Evolutionary conservation across 1,140 invertebrate species (phyloP), one percentile per base, ranked within the genome.

Genomic region (Dolichoris vasculosae): DNA sequence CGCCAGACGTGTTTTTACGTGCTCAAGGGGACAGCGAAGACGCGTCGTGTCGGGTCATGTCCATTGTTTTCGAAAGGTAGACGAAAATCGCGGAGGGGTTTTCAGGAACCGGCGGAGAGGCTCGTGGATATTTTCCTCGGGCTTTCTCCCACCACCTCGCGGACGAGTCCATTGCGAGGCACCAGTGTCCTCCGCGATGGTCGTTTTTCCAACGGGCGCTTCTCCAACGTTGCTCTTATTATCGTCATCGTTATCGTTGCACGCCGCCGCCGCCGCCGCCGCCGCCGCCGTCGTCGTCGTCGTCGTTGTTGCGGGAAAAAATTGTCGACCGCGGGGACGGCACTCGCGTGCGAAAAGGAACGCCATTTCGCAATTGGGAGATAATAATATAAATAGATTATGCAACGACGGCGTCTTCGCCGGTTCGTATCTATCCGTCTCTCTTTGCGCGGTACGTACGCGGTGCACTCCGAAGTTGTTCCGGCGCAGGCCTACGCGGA

Each of bases 301-400:
- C 55, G n/a, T 26, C 7, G 13, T 13, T 26, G 23, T 26, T 3
- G 20, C 23, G 7, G 6, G 23, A 59, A 26, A 59, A 59, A 26
- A 13, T 51, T 15, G 48, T 59, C 35, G n/a, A 8, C 32, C 8
- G 3, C 17, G 20, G 80, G 83, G 64, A 59, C 78, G 80, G 75
- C 71, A 69, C 48, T 43, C 43, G 46, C 75, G 75, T 73, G 38
- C 82, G 78, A 83, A 87, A 77, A 73, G 83, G 77, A 46, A 89
- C 87, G 88, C 88, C 88, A 89, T 85, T 86, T 87, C 81, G 51
- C 40, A 55, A 17, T 71, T 35, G 35, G n/a, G 32, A 90, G 88
- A 90, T 89, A 90, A 90, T 88, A 89, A 90, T 90, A 91, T 91
- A 90, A 91, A 91, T 91, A 91, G 90, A 91, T 92, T 92, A 92